Percentiles rank a stretch among this genome's conserved stretches.
Evolutionary conservation across 2,888 invertebrate species (phyloP).

Genomic region (Selenia dentaria): DNA sequence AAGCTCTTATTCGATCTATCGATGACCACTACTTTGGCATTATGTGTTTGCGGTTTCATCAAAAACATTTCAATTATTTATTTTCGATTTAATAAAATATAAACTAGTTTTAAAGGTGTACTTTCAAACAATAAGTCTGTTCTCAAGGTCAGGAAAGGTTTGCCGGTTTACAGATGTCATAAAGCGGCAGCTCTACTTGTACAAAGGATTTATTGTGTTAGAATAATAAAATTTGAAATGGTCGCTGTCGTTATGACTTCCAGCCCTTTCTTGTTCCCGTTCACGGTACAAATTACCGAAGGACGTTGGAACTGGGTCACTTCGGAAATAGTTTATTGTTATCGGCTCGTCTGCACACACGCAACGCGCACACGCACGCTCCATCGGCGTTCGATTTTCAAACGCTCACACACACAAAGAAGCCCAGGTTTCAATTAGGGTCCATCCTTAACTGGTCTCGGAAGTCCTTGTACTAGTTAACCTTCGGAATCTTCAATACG

Average conservation of each 20-base stretch:
- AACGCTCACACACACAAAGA: constrained; percentile 69
- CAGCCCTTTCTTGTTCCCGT: constrained; percentile 83
- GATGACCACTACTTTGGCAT: neutral
- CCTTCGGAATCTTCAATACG: constrained; percentile 63
- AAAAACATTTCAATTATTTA: constrained; percentile 35
- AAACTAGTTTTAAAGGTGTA: constrained; percentile 38
- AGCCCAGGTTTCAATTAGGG: constrained; percentile 66
- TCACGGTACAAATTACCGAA: constrained; percentile 81
- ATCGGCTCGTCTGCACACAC: constrained; percentile 80
- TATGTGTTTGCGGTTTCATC: constrained; percentile 41
- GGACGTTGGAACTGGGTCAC: constrained; percentile 83
- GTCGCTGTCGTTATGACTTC: constrained; percentile 61
- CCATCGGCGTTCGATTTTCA: constrained; percentile 61
- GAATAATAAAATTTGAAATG: constrained; percentile 62
- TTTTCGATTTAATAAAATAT: constrained; percentile 36
- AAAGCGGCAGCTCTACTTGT: constrained; percentile 55
- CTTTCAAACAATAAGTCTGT: constrained; percentile 41
- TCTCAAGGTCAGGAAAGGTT: constrained; percentile 53
- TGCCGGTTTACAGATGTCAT: constrained; percentile 42
- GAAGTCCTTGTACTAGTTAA: constrained; percentile 66
- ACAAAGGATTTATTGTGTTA: constrained; percentile 54
- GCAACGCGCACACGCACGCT: constrained; percentile 71
- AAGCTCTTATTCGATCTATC: constrained; percentile 53
- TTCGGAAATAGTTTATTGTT: constrained; percentile 85
- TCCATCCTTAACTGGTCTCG: constrained; percentile 67